Evolutionary conservation across 2,888 invertebrate species (phyloP).

Genomic region (Gnatocerus cornutus): DNA sequence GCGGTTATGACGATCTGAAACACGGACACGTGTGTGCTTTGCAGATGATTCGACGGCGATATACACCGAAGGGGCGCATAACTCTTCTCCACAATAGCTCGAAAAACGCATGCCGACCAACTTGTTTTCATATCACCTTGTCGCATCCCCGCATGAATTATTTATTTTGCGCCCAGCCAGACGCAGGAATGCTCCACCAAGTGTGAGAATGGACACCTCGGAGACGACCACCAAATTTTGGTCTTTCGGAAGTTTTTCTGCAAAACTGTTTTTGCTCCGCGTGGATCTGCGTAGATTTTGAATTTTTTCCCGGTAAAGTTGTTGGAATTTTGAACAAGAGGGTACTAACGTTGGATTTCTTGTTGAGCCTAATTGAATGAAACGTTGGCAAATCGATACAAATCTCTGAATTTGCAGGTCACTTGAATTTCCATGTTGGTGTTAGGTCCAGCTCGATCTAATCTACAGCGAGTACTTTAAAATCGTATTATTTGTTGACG

Average conservation of each 20-base stretch:
- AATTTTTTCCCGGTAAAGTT: no score
- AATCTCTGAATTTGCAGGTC: no score
- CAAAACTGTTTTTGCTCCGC: neutral
- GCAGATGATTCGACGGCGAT: slow-evolving; percentile 66
- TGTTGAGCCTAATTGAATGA: no score
- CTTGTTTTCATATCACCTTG: slow-evolving; percentile 69
- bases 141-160: slow-evolving; percentile 68
- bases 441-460: slow-evolving; percentile 45
- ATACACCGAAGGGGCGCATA: slow-evolving; percentile 67
- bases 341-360: no score
- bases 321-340: no score
- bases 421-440: neutral
- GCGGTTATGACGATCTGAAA: slow-evolving; percentile 67
- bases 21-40: slow-evolving; percentile 65
- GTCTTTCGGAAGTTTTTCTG: slow-evolving; percentile 1
- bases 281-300: no score
- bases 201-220: slow-evolving; percentile 63
- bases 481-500: slow-evolving; percentile 48
- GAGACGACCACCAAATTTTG: slow-evolving; percentile 54
- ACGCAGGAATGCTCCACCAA: slow-evolving; percentile 58
- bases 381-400: no score
- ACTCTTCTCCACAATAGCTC: slow-evolving; percentile 68
- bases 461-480: slow-evolving; percentile 42
- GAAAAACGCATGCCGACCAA: slow-evolving; percentile 68
- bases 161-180: slow-evolving; percentile 65